A percentile compares a stretch with the other conserved stretches of the same genome.
Evolutionary conservation across 2,113 vertebrate genomes (phyloP).

Genomic region (Macrotus californicus): DNA sequence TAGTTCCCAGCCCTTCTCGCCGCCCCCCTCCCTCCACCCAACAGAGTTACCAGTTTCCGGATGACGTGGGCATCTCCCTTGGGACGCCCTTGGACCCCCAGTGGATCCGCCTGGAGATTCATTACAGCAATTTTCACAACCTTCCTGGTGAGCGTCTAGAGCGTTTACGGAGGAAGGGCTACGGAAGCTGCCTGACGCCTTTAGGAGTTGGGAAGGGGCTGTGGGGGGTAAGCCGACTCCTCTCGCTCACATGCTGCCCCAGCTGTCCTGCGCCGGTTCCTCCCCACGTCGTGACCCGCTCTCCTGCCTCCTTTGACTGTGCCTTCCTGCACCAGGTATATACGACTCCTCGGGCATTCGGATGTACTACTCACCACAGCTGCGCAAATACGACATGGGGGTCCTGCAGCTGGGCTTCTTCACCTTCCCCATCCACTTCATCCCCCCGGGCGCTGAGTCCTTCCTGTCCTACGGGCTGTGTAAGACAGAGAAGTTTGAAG

Average conservation of each 20-base stretch:
- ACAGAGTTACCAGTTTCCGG: slow-evolving; percentile 73
- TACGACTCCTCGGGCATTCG: slow-evolving; percentile 83
- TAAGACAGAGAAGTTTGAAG: slow-evolving; percentile 78
- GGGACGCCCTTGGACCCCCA: slow-evolving; percentile 73
- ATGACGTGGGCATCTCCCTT: slow-evolving; percentile 79
- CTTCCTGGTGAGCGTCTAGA: slow-evolving; percentile 68
- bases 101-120: slow-evolving; percentile 84
- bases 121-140: slow-evolving; percentile 84
- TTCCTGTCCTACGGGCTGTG: slow-evolving; percentile 83
- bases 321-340: slow-evolving; percentile 68
- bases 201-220: fast-evolving
- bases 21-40: background rate
- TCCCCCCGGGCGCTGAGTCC: slow-evolving; percentile 80
- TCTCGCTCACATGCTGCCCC: background rate
- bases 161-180: fast-evolving
- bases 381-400: slow-evolving; percentile 79
- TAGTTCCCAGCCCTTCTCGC: background rate
- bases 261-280: background rate
- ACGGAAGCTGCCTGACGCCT: background rate
- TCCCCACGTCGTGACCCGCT: fast-evolving
- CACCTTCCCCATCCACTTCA: slow-evolving; percentile 68
- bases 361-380: slow-evolving; percentile 76
- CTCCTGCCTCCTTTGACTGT: background rate
- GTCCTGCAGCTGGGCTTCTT: slow-evolving; percentile 78
- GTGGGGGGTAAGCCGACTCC: fast-evolving